These are phyloP conservation scores for Centropus bengalensis DNA, from an alignment of 2,113 vertebrate species.

Conservation along the genomic window DNA sequence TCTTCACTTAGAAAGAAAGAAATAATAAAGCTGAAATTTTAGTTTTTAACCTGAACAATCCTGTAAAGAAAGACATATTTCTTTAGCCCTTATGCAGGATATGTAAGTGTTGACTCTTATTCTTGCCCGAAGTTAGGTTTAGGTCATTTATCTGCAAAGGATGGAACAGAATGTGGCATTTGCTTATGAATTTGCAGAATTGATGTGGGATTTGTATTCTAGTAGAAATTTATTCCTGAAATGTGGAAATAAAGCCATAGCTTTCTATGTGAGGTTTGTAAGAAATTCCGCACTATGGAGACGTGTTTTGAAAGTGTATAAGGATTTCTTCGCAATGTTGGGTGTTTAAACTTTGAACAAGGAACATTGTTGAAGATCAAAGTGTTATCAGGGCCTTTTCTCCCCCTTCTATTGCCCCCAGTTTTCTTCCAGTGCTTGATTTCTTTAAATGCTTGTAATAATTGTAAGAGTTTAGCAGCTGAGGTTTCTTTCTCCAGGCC, in stretches of 20 bases:
- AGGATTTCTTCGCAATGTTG: not conserved
- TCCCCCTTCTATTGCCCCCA: accelerated
- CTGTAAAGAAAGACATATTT: not conserved
- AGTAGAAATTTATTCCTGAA: not conserved
- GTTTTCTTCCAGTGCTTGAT: not conserved
- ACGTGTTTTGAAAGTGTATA: not conserved
- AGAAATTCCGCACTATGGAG: not conserved
- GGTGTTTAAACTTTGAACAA: not conserved
- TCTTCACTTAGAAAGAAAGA: not conserved
- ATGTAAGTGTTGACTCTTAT: not conserved
- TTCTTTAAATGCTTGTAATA: not conserved
- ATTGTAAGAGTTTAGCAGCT: not conserved
- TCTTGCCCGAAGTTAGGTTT: not conserved
- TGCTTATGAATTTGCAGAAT: not conserved
- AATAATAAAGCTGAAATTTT: not conserved
- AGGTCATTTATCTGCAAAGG: not conserved
- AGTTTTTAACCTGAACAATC: not conserved
- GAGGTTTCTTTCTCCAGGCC: not conserved
- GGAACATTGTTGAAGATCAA: not conserved
- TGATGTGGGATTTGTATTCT: not conserved
- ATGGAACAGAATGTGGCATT: not conserved
- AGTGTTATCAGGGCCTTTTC: not conserved
- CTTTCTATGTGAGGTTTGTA: not conserved
- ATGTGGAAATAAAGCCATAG: not conserved
- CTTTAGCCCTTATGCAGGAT: not conserved